Percentiles rank a stretch among this genome's conserved stretches.
Evolutionary conservation across 1,140 invertebrate genomes (phyloP).

Genomic region (Cheumatopsyche charites): DNA sequence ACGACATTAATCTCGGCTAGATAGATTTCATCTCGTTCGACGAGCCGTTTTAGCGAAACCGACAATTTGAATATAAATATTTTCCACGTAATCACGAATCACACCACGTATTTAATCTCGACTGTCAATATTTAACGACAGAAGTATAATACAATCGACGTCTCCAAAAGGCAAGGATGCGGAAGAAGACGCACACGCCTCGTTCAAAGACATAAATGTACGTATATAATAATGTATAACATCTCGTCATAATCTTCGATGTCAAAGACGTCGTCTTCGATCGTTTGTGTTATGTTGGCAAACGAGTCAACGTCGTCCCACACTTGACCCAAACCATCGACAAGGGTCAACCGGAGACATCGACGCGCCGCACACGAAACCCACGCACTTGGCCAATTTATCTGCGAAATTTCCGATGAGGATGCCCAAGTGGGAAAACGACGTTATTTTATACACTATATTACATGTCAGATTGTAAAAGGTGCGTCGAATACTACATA

Average conservation of each 20-base stretch:
- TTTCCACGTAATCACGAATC: neutral
- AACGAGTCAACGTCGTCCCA: neutral
- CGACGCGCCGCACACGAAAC: neutral
- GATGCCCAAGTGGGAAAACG: neutral
- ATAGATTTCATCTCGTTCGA: neutral
- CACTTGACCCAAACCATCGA: neutral
- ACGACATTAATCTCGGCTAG: neutral
- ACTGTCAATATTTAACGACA: too few relatives aligned
- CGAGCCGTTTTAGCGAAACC: neutral
- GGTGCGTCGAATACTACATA: too few relatives aligned
- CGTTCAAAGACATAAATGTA: too few relatives aligned
- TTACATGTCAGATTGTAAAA: too few relatives aligned
- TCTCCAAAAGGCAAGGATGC: slow-evolving; percentile 32
- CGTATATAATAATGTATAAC: too few relatives aligned
- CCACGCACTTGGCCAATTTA: slow-evolving; percentile 1
- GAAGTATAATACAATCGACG: too few relatives aligned
- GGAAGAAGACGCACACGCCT: slow-evolving; percentile 13
- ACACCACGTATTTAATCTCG: too few relatives aligned
- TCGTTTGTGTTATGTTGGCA: neutral
- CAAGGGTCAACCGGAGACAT: neutral
- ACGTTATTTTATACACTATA: neutral
- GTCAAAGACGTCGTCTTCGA: too few relatives aligned
- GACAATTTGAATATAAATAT: neutral
- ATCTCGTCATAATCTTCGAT: too few relatives aligned
- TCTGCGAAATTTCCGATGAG: neutral